phyloP scores from a whole-genome alignment of 1,140 invertebrate genomes.

The Halyomorpha halys region DNA sequence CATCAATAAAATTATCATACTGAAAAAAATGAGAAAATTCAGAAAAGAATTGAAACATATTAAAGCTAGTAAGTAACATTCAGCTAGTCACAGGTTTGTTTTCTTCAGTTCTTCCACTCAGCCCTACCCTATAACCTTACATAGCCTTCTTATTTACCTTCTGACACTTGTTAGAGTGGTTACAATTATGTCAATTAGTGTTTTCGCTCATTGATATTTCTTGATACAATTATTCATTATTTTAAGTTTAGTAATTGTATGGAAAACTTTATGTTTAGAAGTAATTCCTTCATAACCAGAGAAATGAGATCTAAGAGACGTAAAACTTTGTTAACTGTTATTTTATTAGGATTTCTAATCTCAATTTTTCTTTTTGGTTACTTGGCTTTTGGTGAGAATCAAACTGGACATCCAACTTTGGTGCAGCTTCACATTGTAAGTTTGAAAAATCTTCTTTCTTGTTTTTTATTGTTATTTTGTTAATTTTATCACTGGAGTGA shows the following conservation, averaged over 20 bases:
- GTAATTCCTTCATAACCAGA: constrained; percentile 8
- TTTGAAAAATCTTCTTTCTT: background rate
- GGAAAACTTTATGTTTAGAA: no score
- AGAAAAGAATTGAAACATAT: no score
- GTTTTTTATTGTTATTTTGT: background rate
- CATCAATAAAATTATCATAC: no score
- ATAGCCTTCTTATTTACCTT: constrained; percentile 11
- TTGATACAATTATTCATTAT: background rate
- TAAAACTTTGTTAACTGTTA: constrained; percentile 19
- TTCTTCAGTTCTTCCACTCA: background rate
- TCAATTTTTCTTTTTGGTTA: constrained; percentile 17
- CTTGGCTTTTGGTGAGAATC: background rate
- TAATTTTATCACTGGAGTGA: background rate
- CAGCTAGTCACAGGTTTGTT: no score
- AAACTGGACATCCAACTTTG: background rate
- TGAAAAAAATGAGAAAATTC: no score
- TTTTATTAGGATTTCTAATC: constrained; percentile 15
- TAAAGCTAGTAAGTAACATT: no score
- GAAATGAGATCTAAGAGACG: background rate
- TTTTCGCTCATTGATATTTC: no score
- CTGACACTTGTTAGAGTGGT: constrained; percentile 6
- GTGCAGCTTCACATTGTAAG: constrained; percentile 13
- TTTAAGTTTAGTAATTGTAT: no score
- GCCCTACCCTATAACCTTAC: constrained; percentile 13
- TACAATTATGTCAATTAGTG: no score